Evolutionary conservation across 2,113 vertebrate genomes (phyloP).

Genomic region (Megaleporinus macrocephalus): DNA sequence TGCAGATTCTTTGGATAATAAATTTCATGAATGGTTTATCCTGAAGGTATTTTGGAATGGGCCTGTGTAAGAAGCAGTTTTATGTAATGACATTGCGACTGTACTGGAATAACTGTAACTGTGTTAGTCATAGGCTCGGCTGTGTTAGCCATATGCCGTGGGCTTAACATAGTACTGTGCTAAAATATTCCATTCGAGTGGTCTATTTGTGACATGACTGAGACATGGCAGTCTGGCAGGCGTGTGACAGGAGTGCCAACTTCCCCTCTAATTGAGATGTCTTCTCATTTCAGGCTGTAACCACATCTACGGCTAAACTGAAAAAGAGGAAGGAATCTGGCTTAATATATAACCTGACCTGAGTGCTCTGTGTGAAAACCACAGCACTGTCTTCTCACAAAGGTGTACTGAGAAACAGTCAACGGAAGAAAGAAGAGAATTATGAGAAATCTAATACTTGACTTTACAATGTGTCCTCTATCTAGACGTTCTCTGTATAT

Average conservation of each 20-base stretch:
- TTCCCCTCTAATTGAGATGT: constrained; percentile 12
- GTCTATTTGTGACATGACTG: constrained; percentile 48
- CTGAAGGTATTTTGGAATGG: background rate
- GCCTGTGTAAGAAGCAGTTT: background rate
- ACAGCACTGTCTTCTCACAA: background rate
- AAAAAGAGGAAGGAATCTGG: background rate
- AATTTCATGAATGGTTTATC: background rate
- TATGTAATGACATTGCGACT: background rate
- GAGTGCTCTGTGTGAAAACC: background rate
- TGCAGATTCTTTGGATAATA: constrained; percentile 7
- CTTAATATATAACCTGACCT: background rate
- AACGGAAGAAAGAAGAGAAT: background rate
- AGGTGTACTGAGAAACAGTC: background rate
- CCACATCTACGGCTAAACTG: background rate
- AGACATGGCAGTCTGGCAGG: constrained; percentile 31
- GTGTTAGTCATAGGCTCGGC: background rate
- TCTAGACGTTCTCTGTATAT: too few species aligned
- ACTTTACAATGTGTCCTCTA: too few species aligned
- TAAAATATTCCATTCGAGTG: constrained; percentile 30
- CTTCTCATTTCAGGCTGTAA: background rate
- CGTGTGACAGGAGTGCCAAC: constrained; percentile 26
- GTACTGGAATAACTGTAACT: background rate
- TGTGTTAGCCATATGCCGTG: background rate
- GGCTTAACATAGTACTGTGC: constrained; percentile 24
- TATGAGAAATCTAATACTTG: background rate